These are phyloP conservation scores for Bicyclus anynana DNA, from an alignment of 1,140 invertebrate species.

Conservation along the genomic window DNA sequence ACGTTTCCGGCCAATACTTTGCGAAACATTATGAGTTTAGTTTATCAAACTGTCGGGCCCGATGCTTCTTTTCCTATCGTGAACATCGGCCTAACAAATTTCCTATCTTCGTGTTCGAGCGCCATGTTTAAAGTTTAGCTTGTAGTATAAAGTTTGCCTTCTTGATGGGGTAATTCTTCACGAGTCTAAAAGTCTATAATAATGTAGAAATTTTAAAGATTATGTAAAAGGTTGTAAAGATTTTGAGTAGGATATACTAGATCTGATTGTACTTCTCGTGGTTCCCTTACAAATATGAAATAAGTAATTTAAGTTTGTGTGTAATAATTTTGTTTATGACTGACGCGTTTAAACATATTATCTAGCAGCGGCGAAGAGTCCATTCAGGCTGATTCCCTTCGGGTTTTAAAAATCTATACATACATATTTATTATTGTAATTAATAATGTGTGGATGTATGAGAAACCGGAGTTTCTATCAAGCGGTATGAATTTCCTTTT, in stretches of 20 bases:
- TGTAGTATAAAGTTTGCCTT: not conserved
- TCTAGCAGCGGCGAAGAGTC: no score
- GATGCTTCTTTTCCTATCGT: slow-evolving; percentile 38
- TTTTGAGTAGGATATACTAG: not conserved
- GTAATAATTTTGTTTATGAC: no score
- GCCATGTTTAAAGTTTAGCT: not conserved
- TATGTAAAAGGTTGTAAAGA: not conserved
- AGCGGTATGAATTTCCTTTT: no score
- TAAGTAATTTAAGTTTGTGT: no score
- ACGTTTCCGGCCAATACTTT: slow-evolving; percentile 32
- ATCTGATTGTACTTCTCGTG: no score
- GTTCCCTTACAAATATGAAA: no score
- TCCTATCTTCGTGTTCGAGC: slow-evolving; percentile 18
- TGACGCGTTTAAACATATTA: no score
- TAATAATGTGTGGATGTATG: no score
- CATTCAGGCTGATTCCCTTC: no score
- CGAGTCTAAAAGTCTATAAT: not conserved
- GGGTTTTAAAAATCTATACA: no score
- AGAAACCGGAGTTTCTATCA: no score
- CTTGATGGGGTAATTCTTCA: not conserved
- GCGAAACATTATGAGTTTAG: slow-evolving; percentile 48
- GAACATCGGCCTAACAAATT: slow-evolving; percentile 45
- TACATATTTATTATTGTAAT: no score
- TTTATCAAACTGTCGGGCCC: slow-evolving; percentile 53
- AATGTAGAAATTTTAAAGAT: not conserved